Evolutionary conservation across 1,140 invertebrate genomes (phyloP).

Genomic region (Drosophila willistoni): DNA sequence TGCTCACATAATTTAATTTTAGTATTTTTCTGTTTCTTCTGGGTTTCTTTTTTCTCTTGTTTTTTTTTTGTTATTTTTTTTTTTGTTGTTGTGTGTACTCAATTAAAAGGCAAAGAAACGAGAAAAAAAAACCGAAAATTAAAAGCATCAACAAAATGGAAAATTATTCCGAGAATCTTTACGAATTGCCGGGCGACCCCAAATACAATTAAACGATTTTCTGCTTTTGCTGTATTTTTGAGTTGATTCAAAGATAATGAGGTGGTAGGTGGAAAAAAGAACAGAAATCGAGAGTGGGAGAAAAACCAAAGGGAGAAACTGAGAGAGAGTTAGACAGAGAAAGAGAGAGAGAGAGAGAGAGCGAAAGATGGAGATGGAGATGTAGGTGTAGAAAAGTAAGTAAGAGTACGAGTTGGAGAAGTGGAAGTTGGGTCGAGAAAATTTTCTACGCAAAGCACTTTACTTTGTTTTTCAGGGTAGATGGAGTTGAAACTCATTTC

Average conservation of each 20-base stretch:
- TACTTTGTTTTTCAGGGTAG: constrained; percentile 7
- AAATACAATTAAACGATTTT: constrained; percentile 70
- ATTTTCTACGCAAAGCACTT: neutral
- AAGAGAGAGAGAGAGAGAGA: neutral
- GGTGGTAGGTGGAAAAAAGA: constrained; percentile 34
- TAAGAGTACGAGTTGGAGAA: neutral
- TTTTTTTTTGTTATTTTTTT: constrained; percentile 2
- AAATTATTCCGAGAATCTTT: constrained; percentile 79
- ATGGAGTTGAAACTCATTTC: constrained; percentile 15
- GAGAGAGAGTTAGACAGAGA: no score
- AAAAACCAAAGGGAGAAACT: no score
- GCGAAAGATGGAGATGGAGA: no score
- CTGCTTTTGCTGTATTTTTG: constrained; percentile 33
- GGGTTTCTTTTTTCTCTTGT: constrained; percentile 17
- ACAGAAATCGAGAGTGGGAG: neutral
- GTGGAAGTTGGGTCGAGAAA: neutral
- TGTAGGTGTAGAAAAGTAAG: neutral
- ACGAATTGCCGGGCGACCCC: constrained; percentile 49
- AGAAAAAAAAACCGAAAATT: constrained; percentile 48
- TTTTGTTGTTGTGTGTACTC: constrained; percentile 61
- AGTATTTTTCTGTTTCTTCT: constrained; percentile 34
- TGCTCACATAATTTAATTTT: constrained; percentile 76
- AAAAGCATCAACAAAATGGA: constrained; percentile 57
- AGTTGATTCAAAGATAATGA: constrained; percentile 49
- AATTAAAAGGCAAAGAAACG: constrained; percentile 68